Conservation (phyloP, 2,888 invertebrate genomes). For the Macaria notata region DNA sequence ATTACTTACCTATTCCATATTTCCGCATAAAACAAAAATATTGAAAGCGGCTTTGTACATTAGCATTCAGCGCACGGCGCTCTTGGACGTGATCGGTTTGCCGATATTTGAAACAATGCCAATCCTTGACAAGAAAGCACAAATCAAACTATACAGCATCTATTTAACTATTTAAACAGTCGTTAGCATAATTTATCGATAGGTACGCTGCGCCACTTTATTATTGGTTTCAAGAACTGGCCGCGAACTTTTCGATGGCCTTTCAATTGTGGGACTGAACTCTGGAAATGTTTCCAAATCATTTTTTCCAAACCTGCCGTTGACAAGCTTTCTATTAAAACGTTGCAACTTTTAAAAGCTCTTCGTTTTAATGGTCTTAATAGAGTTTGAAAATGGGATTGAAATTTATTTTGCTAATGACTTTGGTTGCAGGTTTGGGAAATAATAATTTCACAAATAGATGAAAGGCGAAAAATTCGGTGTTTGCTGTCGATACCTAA, state of each 20-base stretch:
- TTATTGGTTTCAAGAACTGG: constrained; percentile 45
- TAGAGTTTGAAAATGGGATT: background rate
- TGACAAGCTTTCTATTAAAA: constrained; percentile 28
- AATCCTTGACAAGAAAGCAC: constrained; percentile 66
- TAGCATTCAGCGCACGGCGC: constrained; percentile 63
- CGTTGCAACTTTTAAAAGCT: constrained; percentile 21
- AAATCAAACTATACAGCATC: constrained; percentile 63
- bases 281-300: constrained; percentile 20
- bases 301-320: constrained; percentile 24
- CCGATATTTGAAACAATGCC: constrained; percentile 72
- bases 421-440: no score
- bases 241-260: constrained; percentile 41
- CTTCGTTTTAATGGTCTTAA: constrained; percentile 1
- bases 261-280: constrained; percentile 28
- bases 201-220: constrained; percentile 46
- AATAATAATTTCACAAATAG: no score
- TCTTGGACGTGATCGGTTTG: constrained; percentile 64
- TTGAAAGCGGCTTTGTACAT: constrained; percentile 56
- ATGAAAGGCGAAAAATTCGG: no score
- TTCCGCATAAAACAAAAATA: constrained; percentile 58
- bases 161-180: constrained; percentile 54
- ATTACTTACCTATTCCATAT: constrained; percentile 43
- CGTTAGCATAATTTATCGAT: constrained; percentile 50
- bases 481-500: no score
- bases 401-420: no score